Conservation (phyloP, 1,140 invertebrate species). For the Chrysomallon squamiferum region DNA sequence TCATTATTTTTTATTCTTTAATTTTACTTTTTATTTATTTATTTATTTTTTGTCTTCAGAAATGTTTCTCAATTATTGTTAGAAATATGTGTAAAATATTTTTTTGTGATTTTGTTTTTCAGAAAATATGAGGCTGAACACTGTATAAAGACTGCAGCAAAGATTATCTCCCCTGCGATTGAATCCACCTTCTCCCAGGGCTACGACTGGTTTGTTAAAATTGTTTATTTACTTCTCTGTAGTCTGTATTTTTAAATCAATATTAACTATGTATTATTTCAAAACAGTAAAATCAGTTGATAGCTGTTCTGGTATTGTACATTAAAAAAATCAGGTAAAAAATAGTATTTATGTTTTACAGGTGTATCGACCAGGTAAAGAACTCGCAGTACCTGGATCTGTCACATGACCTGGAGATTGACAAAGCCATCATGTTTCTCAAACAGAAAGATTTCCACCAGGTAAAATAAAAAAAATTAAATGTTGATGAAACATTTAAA, state of each 20-base stretch:
- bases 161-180: constrained; percentile 88
- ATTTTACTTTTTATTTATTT: too few relatives aligned
- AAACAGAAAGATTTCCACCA: constrained; percentile 82
- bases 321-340: too few relatives aligned
- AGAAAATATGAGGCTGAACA: constrained; percentile 80
- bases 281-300: too few relatives aligned
- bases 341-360: constrained; percentile 33
- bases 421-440: constrained; percentile 89
- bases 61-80: background rate
- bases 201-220: constrained; percentile 66
- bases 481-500: too few relatives aligned
- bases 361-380: constrained; percentile 73
- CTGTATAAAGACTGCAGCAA: constrained; percentile 87
- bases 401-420: constrained; percentile 90
- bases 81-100: background rate
- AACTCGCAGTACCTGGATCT: constrained; percentile 77
- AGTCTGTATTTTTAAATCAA: too few relatives aligned
- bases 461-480: constrained; percentile 54
- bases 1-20: background rate
- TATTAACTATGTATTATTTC: too few relatives aligned
- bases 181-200: constrained; percentile 79
- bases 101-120: constrained; percentile 15
- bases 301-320: too few relatives aligned
- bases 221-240: too few relatives aligned
- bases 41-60: background rate